These are phyloP conservation scores for Orgyia antiqua DNA, from an alignment of 2,888 invertebrate species.

Conservation along the genomic window DNA sequence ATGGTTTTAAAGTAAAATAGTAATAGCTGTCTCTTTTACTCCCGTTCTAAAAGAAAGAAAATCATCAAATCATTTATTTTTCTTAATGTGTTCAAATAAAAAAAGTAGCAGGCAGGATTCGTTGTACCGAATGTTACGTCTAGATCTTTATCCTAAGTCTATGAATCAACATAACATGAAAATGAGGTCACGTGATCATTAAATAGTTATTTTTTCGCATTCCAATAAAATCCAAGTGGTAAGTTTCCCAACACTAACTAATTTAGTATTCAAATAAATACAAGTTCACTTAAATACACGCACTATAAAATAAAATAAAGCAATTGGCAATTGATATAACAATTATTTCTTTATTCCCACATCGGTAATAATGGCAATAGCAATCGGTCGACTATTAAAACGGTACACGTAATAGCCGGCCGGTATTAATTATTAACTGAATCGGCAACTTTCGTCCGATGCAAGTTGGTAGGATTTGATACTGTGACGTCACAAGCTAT, in stretches of 20 bases:
- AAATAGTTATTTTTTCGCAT: not conserved
- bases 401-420: constrained; percentile 40
- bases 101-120: too few relatives aligned
- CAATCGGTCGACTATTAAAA: constrained; percentile 11
- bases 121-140: too few relatives aligned
- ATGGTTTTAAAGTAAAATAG: too few relatives aligned
- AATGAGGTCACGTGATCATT: not conserved
- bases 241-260: not conserved
- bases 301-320: constrained; percentile 4
- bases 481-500: constrained; percentile 61
- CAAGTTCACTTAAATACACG: not conserved
- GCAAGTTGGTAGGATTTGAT: constrained; percentile 54
- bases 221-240: not conserved
- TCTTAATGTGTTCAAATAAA: too few relatives aligned
- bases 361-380: constrained; percentile 10
- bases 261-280: not conserved
- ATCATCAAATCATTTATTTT: too few relatives aligned
- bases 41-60: too few relatives aligned
- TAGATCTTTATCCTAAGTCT: too few relatives aligned
- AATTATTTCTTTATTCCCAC: constrained; percentile 10
- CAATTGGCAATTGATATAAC: constrained; percentile 6
- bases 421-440: constrained; percentile 58
- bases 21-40: too few relatives aligned
- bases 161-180: not conserved
- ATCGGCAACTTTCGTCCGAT: constrained; percentile 55